Conservation (phyloP, 2,797 vertebrate species). For the Esox lucius region DNA sequence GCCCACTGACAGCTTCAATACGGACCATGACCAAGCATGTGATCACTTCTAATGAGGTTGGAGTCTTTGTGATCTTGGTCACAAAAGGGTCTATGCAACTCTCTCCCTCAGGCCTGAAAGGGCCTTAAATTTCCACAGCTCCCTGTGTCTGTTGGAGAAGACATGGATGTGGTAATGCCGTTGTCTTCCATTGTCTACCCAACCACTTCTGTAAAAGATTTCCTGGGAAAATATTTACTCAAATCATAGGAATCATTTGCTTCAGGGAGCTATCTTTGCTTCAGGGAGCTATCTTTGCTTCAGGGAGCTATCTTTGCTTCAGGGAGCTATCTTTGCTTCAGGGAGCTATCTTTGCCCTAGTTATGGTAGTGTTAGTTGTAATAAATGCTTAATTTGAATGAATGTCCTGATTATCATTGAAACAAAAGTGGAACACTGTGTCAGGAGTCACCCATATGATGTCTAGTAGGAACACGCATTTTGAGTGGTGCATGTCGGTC, state of each 20-base stretch:
- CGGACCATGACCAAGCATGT: constrained; percentile 3
- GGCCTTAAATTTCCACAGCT: background rate
- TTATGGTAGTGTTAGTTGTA: background rate
- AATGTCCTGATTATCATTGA: background rate
- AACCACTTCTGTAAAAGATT: background rate
- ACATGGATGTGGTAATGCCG: background rate
- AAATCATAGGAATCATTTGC: background rate
- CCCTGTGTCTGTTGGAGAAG: background rate
- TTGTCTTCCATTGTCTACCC: background rate
- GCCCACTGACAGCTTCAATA: constrained; percentile 10
- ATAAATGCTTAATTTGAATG: background rate
- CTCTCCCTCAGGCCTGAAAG: background rate
- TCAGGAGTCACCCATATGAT: background rate
- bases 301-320: background rate
- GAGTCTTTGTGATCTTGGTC: background rate
- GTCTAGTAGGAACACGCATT: too few relatives aligned
- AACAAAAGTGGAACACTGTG: background rate
- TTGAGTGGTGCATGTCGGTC: too few relatives aligned
- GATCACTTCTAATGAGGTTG: constrained; percentile 11
- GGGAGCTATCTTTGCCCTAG: background rate
- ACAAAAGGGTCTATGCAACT: background rate
- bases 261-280: background rate
- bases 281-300: background rate
- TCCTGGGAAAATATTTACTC: background rate
- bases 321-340: too few relatives aligned